These are phyloP conservation scores for Piprites chloris DNA, from an alignment of 2,113 vertebrate genomes.

Conservation along the genomic window DNA sequence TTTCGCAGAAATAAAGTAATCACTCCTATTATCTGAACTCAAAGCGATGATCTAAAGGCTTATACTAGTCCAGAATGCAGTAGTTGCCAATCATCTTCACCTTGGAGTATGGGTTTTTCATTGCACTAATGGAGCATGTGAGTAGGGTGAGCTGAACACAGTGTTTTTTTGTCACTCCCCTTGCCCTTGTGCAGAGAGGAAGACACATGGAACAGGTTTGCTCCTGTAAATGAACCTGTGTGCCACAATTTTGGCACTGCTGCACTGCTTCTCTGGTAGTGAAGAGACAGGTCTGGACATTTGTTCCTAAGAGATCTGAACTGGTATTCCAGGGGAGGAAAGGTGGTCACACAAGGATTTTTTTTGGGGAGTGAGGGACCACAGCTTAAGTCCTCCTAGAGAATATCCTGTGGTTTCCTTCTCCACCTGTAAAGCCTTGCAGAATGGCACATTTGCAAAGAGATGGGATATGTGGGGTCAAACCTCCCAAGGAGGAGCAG, in stretches of 20 bases:
- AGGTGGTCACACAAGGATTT: background rate
- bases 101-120: background rate
- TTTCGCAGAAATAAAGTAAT: background rate
- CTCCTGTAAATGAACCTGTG: background rate
- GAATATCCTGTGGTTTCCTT: background rate
- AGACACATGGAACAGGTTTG: rapidly evolving
- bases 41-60: background rate
- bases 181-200: background rate
- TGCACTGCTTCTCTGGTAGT: background rate
- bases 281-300: background rate
- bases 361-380: background rate
- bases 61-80: background rate
- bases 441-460: background rate
- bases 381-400: background rate
- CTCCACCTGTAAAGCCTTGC: background rate
- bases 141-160: background rate
- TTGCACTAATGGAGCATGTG: background rate
- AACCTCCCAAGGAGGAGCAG: rapidly evolving
- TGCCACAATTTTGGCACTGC: background rate
- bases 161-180: background rate
- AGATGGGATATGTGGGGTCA: background rate
- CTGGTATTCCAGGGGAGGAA: background rate
- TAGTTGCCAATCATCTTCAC: background rate
- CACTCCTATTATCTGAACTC: background rate
- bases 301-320: background rate